Evolutionary conservation across 2,113 vertebrate genomes (phyloP).

Genomic region (Vanacampus margaritifer): DNA sequence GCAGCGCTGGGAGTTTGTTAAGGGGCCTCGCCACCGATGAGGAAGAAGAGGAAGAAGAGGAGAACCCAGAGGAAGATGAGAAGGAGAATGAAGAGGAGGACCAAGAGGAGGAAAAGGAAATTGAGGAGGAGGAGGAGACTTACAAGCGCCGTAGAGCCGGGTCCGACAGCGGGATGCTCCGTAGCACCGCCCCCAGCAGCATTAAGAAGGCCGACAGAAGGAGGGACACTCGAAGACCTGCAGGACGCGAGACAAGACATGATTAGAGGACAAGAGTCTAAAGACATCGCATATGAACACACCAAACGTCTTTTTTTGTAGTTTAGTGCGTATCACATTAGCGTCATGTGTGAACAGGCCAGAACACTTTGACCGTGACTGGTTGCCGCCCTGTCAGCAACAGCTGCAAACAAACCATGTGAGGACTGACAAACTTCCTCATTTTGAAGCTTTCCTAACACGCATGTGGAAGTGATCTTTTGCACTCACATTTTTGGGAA

Average conservation of each 20-base stretch:
- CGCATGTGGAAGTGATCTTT: neutral
- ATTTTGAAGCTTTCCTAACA: neutral
- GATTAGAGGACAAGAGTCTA: neutral
- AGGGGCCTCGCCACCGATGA: neutral
- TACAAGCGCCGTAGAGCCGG: conserved; percentile 81
- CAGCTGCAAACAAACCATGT: neutral
- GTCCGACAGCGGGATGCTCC: conserved; percentile 83
- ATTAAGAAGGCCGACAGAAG: conserved; percentile 87
- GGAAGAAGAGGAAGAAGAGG: too few species aligned
- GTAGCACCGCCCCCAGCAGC: conserved; percentile 83
- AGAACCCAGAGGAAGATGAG: too few species aligned
- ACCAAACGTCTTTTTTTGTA: too few species aligned
- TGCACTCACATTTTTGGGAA: neutral
- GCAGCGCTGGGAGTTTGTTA: neutral
- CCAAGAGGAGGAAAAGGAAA: neutral
- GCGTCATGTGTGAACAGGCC: neutral
- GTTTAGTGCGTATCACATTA: too few species aligned
- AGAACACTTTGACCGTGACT: neutral
- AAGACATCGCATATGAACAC: too few species aligned
- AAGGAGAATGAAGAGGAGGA: neutral
- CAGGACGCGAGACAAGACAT: conserved; percentile 24
- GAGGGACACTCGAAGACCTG: conserved; percentile 88
- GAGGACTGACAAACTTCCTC: conserved; percentile 1
- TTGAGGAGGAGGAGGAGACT: conserved; percentile 23
- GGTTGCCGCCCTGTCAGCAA: neutral